Conservation (phyloP, 2,888 invertebrate species). For the Resseliella maxima region DNA sequence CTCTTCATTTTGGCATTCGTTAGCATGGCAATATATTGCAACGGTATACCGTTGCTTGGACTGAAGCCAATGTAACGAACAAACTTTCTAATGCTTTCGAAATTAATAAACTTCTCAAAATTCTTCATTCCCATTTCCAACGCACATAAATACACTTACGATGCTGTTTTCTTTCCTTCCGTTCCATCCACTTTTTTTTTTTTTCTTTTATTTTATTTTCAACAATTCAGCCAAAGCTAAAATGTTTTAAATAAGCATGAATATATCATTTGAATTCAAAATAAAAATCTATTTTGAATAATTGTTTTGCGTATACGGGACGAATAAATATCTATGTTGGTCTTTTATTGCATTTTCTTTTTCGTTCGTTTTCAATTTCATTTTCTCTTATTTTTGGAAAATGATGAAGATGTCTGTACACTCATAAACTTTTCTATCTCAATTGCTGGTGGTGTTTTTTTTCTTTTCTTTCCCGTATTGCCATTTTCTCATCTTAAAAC, state of each 20-base stretch:
- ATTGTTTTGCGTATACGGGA: constrained; percentile 8
- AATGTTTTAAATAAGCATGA: background rate
- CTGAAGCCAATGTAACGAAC: constrained; percentile 27
- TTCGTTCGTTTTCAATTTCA: too few relatives aligned
- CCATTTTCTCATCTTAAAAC: background rate
- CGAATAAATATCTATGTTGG: background rate
- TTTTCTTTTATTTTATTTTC: background rate
- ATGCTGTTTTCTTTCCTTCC: too few relatives aligned
- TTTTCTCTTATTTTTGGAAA: background rate
- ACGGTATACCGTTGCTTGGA: background rate
- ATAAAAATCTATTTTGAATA: constrained; percentile 26
- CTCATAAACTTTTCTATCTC: background rate
- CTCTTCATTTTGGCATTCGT: too few relatives aligned
- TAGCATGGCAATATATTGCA: background rate
- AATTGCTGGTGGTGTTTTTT: background rate
- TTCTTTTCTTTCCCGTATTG: background rate
- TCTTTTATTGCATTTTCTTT: background rate
- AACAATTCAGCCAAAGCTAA: background rate
- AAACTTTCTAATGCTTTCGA: constrained; percentile 42
- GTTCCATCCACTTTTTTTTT: background rate
- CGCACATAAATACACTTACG: background rate
- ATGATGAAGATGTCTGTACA: too few relatives aligned
- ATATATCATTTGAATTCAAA: constrained; percentile 47
- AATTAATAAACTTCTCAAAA: constrained; percentile 51
- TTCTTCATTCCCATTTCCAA: background rate